Evolutionary conservation across 2,113 vertebrate genomes (phyloP).

Genomic region (Myiopsitta monachus): DNA sequence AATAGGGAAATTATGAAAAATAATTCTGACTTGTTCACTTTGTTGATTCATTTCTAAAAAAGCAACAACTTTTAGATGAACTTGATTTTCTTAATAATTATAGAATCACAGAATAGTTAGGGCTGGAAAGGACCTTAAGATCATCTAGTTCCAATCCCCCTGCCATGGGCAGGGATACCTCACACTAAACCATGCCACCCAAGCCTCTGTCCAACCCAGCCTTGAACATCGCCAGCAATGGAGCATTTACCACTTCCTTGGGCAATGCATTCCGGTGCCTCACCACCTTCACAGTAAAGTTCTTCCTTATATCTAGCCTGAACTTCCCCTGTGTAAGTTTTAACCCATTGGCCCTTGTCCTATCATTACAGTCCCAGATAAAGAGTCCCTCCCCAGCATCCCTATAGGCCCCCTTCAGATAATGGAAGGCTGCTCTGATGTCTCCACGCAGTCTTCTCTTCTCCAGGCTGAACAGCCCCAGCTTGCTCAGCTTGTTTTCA

Average conservation of each 20-base stretch:
- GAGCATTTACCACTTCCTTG: not conserved
- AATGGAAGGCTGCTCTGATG: too few relatives aligned
- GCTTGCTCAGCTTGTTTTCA: too few relatives aligned
- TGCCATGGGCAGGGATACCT: not conserved
- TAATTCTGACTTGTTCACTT: not conserved
- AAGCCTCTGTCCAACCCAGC: not conserved
- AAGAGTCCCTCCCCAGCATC: not conserved
- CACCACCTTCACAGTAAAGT: not conserved
- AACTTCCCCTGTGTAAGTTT: not conserved
- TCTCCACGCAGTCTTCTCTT: too few relatives aligned
- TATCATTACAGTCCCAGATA: not conserved
- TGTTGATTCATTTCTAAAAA: not conserved
- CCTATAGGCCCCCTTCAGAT: too few relatives aligned
- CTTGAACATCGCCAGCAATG: not conserved
- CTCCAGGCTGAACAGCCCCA: too few relatives aligned
- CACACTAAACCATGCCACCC: not conserved
- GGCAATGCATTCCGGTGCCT: not conserved
- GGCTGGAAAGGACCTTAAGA: not conserved
- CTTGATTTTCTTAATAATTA: not conserved
- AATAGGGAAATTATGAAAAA: not conserved
- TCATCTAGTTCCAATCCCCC: not conserved
- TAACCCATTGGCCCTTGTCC: not conserved
- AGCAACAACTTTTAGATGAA: not conserved
- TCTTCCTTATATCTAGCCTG: not conserved
- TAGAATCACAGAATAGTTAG: not conserved